Evolutionary conservation across 2,113 vertebrate species (phyloP).

Genomic region (Oenanthe oenanthe): DNA sequence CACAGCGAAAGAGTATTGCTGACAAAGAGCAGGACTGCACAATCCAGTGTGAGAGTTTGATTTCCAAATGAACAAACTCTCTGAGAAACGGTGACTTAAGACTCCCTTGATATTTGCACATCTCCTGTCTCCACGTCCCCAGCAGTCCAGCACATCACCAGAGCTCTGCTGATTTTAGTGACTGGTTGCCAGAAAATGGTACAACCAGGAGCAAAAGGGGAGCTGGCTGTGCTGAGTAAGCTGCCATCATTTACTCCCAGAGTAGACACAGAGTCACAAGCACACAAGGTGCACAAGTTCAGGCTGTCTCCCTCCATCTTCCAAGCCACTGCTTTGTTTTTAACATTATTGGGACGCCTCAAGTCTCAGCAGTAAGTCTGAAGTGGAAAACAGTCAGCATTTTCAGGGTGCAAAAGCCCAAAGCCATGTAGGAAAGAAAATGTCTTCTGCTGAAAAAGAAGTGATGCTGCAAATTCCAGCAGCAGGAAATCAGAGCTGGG

Average conservation of each 20-base stretch:
- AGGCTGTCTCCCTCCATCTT: slow-evolving; percentile 4
- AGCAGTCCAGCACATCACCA: neutral
- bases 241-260: neutral
- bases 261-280: neutral
- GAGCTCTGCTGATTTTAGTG: slow-evolving; percentile 4
- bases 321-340: neutral
- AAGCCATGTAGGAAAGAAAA: neutral
- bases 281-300: slow-evolving; percentile 16
- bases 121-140: neutral
- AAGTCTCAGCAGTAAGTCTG: neutral
- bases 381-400: neutral
- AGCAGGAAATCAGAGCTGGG: neutral
- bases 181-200: slow-evolving; percentile 8
- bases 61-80: neutral
- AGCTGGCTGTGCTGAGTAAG: neutral
- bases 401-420: neutral
- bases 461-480: neutral
- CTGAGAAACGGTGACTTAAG: neutral
- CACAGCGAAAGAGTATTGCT: neutral
- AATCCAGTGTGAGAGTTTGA: neutral
- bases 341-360: neutral
- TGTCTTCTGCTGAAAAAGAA: neutral
- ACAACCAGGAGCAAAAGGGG: neutral
- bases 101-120: neutral
- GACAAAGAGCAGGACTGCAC: neutral